Evolutionary conservation across 2,113 vertebrate species (phyloP), one percentile per base, ranked within the genome.

Genomic region (Dicrurus megarhynchus): DNA sequence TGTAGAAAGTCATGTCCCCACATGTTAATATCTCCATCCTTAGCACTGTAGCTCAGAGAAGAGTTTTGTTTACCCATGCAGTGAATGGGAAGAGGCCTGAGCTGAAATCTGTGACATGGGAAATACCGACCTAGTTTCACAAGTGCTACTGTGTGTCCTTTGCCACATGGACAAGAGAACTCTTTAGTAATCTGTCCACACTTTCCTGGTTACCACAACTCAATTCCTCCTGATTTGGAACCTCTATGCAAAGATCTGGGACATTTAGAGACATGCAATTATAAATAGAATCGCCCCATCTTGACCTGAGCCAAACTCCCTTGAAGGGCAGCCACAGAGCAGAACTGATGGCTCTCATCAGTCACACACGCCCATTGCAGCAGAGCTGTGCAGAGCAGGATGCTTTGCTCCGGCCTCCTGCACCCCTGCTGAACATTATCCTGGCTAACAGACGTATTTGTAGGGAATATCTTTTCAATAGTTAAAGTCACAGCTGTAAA

Each of bases 281-380:
- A 57, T 26, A 85, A 85, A 79, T 15, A 69, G 23, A 60, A 35
- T 44, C 0, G 0, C 24, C 59, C 27, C 35, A 16, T 49, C 42
- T 13, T 63, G 60, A 81, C 80, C 89, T 52, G 63, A 86, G 50
- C 27, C 49, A 50, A 55, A 81, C 7, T 47, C 22, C 65, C 56
- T 77, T n/a, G 69, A 92, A 90, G 60, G 69, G 39, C 69, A 59
- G 3, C 13, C 27, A 32, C 19, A 9, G 76, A 84, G 82, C 41
- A 65, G 73, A 86, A 60, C 80, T 17, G 49, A 87, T 87, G 6
- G 4, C 73, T 73, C 81, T 63, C 61, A 64, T 78, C 78, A 37
- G 52, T 67, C 78, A 70, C 61, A 35, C 57, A 8, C 0, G 0
- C 21, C 49, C 2, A 0, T 10, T 16, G 7, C 32, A 33, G 88